A percentile compares a stretch with the other conserved stretches of the same genome.
These are phyloP conservation scores for Buteo buteo DNA, from an alignment of 2,113 vertebrate genomes.

Conservation along the genomic window DNA sequence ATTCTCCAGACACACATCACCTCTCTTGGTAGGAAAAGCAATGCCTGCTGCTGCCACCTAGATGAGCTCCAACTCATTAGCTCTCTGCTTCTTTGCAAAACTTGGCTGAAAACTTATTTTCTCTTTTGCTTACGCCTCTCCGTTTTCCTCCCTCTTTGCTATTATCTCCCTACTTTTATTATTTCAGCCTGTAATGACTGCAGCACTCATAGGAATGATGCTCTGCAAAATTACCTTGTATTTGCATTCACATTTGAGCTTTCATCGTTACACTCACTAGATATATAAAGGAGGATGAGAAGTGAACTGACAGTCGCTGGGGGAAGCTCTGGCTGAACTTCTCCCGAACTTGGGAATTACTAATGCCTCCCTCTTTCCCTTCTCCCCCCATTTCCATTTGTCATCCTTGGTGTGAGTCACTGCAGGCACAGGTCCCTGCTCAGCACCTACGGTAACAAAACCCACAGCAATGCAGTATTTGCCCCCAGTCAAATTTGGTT, in stretches of 20 bases:
- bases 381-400: not conserved
- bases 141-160: not conserved
- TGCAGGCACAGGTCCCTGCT: not conserved
- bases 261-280: not conserved
- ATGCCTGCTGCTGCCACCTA: slow-evolving; percentile 31
- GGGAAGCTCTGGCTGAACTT: not conserved
- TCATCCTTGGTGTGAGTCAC: not conserved
- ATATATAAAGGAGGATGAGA: not conserved
- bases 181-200: not conserved
- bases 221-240: not conserved
- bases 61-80: slow-evolving; percentile 18
- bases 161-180: not conserved
- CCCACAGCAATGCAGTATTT: not conserved
- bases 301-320: not conserved
- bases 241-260: not conserved
- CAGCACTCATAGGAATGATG: not conserved
- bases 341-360: not conserved
- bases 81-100: not conserved
- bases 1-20: not conserved
- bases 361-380: not conserved
- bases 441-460: not conserved
- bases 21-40: not conserved
- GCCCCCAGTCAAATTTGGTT: not conserved
- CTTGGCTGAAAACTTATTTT: not conserved
- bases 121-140: not conserved